A percentile compares a stretch with the other conserved stretches of the same genome.
These are phyloP conservation scores for Abramis brama DNA, from an alignment of 2,113 vertebrate species.

Conservation along the genomic window DNA sequence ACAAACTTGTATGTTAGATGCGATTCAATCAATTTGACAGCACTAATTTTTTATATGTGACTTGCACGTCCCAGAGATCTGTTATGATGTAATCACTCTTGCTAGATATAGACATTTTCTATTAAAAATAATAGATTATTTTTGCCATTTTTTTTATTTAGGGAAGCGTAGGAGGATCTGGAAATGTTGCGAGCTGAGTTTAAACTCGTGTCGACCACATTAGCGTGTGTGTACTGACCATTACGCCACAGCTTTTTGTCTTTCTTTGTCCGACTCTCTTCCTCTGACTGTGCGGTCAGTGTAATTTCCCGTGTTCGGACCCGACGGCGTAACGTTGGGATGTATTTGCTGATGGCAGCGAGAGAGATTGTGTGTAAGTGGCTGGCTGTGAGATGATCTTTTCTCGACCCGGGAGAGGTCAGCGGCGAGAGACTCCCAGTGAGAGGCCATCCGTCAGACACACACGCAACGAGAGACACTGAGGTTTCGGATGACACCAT, in stretches of 20 bases:
- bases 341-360: background rate
- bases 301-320: background rate
- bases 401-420: conserved; percentile 29
- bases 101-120: background rate
- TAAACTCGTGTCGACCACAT: background rate
- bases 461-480: background rate
- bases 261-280: background rate
- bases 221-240: background rate
- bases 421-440: background rate
- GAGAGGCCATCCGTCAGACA: background rate
- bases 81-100: background rate
- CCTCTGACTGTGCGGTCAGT: background rate
- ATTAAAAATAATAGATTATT: no score
- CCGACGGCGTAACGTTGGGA: background rate
- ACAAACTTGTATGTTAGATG: no score
- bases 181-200: background rate
- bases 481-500: conserved; percentile 79
- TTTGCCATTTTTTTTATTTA: background rate
- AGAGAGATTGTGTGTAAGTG: no score
- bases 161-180: background rate
- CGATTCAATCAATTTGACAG: no score
- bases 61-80: background rate
- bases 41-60: no score
- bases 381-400: background rate
- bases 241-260: background rate